Evolutionary conservation across 2,888 invertebrate genomes (phyloP).

Genomic region (Gari tellinella): DNA sequence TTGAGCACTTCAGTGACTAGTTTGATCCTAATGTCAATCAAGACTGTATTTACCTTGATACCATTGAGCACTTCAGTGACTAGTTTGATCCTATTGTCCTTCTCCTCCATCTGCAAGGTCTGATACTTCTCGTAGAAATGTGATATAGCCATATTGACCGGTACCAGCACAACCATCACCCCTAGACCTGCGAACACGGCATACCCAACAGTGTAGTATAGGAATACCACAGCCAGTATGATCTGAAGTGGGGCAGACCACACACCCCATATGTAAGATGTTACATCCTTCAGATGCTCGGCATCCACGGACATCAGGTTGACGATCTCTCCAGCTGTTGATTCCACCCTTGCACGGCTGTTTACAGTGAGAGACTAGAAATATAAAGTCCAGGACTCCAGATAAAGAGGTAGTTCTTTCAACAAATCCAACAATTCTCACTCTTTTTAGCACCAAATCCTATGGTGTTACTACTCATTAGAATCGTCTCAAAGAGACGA

Average conservation of each 20-base stretch:
- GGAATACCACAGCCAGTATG: slow-evolving; percentile 89
- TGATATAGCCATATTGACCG: slow-evolving; percentile 81
- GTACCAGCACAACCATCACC: slow-evolving; percentile 94
- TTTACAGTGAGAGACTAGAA: slow-evolving; percentile 81
- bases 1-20: slow-evolving; percentile 78
- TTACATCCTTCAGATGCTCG: slow-evolving; percentile 77
- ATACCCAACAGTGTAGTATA: slow-evolving; percentile 86
- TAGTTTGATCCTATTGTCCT: slow-evolving; percentile 79
- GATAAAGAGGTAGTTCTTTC: no score
- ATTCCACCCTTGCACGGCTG: slow-evolving; percentile 77
- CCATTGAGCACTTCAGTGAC: slow-evolving; percentile 79
- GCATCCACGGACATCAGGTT: slow-evolving; percentile 84
- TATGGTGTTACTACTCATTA: no score
- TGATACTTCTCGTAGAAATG: slow-evolving; percentile 74
- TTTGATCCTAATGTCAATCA: slow-evolving; percentile 80
- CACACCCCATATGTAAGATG: slow-evolving; percentile 75
- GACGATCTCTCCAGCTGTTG: slow-evolving; percentile 83
- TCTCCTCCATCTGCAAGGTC: slow-evolving; percentile 73
- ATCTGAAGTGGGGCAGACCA: slow-evolving; percentile 91
- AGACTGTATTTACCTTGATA: slow-evolving; percentile 78
- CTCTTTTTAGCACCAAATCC: no score
- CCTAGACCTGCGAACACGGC: slow-evolving; percentile 93
- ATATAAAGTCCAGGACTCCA: no score
- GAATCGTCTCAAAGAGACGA: no score
- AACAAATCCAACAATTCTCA: no score